Conservation (phyloP, 2,797 vertebrate species). For the Epinephelus malabaricus region DNA sequence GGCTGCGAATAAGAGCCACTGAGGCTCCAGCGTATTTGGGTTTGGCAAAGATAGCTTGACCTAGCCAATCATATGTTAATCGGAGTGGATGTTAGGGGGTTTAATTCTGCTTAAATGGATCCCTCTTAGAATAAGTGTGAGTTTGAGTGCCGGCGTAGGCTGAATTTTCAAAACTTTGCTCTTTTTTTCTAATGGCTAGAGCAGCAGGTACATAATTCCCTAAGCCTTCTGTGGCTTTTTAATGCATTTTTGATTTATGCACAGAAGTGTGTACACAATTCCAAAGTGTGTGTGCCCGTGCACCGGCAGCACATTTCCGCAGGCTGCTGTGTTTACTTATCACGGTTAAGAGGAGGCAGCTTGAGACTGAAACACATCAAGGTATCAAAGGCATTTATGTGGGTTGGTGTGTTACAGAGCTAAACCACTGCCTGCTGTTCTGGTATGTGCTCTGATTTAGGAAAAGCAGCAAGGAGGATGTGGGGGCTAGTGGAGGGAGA, state of each 20-base stretch:
- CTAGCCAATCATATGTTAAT: slow-evolving; percentile 33
- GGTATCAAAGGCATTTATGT: slow-evolving; percentile 86
- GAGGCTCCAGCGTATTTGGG: background rate
- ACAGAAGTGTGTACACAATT: slow-evolving; percentile 55
- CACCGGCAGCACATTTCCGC: slow-evolving; percentile 65
- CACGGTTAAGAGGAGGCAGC: slow-evolving; percentile 73
- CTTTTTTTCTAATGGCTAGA: slow-evolving; percentile 40
- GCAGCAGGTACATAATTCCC: slow-evolving; percentile 67
- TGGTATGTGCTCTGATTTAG: slow-evolving; percentile 84
- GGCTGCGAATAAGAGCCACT: slow-evolving; percentile 25
- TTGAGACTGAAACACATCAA: slow-evolving; percentile 78
- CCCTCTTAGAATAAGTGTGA: slow-evolving; percentile 29
- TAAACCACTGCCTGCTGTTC: slow-evolving; percentile 84
- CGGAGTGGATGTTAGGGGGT: slow-evolving; percentile 26
- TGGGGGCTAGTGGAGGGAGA: slow-evolving; percentile 65
- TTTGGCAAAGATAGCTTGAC: slow-evolving; percentile 35
- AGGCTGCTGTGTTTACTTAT: slow-evolving; percentile 79
- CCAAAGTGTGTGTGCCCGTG: slow-evolving; percentile 34
- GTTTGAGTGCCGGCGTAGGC: slow-evolving; percentile 39
- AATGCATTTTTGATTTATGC: slow-evolving; percentile 68
- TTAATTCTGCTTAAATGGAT: slow-evolving; percentile 47
- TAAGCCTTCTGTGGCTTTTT: slow-evolving; percentile 60
- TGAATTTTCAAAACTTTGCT: slow-evolving; percentile 35
- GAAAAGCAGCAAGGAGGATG: slow-evolving; percentile 75
- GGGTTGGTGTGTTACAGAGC: slow-evolving; percentile 79